Evolutionary conservation across 2,797 vertebrate genomes (phyloP), one percentile per base, ranked within the genome.

Genomic region (Tadarida brasiliensis): DNA sequence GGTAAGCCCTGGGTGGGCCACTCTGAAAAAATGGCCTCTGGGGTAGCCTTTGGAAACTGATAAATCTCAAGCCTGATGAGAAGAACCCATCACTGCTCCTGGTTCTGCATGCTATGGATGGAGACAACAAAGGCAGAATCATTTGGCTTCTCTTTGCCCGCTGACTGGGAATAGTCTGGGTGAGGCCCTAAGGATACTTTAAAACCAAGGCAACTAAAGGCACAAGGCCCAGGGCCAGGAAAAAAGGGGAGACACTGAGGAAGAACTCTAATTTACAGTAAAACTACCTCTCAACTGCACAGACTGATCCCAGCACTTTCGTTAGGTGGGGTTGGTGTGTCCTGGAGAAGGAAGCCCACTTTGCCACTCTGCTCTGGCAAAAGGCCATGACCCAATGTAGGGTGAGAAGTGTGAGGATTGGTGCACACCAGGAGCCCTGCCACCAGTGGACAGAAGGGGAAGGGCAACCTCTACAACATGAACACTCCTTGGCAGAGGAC

Each of bases 21-120:
- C 54, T 70, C 35, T 86, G 26, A 68, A 78, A 91, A 91, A 63
- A 84, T 2, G 15, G 85, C 30, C 20, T 82, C 59, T 49, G 57
- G 44, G 49, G 67, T 8, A 90, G 86, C 51, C 54, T 59, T 91
- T 91, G 56, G 83, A 89, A 95, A 91, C 39, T n/a, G 30, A 67
- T 56, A 20, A 47, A 56, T 78, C 35, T 39, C 15, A 2, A 63
- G 78, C 30, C 70, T 56, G 71, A 65, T 26, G 71, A 35, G 28
- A 81, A 76, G 77, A 85, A 33, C 16, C 56, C 19, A 39, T 89
- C n/a, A 73, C 44, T 22, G 80, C 28, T 71, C 30, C 51, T 56
- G 16, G 51, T 54, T 91, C 49, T 93, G 54, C 30, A 63, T 9
- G n/a, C 65, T 71, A n/a, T 3, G 35, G 74, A 22, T 71, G 19